A percentile compares a stretch with the other conserved stretches of the same genome.
phyloP scores from a whole-genome alignment of 2,113 vertebrate genomes.

The Entomyzon cyanotis region DNA sequence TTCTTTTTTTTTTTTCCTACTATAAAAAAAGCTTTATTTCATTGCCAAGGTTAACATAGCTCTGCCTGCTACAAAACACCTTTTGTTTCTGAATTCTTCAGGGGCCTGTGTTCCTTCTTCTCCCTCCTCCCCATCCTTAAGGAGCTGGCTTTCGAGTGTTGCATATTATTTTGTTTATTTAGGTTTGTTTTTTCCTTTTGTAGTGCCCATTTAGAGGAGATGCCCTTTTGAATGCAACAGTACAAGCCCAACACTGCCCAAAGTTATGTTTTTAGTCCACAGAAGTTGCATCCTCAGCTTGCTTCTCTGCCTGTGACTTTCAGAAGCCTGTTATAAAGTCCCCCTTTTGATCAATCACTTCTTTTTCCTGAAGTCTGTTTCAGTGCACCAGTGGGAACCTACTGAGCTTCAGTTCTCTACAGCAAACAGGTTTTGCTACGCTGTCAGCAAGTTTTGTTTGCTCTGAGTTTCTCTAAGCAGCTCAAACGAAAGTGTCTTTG shows the following conservation, averaged over 20 bases:
- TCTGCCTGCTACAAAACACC: conserved; percentile 37
- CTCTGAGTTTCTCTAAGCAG: not conserved
- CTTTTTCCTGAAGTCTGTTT: not conserved
- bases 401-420: not conserved
- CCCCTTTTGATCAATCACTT: not conserved
- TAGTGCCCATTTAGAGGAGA: not conserved
- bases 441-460: not conserved
- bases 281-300: not conserved
- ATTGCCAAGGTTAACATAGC: conserved; percentile 53
- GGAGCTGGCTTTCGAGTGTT: not conserved
- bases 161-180: not conserved
- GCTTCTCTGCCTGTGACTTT: not conserved
- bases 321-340: not conserved
- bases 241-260: not conserved
- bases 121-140: not conserved
- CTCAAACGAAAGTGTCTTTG: not conserved
- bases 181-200: not conserved
- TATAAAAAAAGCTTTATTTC: conserved; percentile 63
- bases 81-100: conserved; percentile 33
- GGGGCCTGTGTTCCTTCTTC: not conserved
- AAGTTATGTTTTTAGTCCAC: not conserved
- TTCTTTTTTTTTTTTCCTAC: not conserved
- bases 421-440: not conserved
- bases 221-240: not conserved
- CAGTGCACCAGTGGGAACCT: not conserved